Base-by-base conservation (phyloP, 2,888 invertebrate genomes). In the Harmothoe impar region DNA sequence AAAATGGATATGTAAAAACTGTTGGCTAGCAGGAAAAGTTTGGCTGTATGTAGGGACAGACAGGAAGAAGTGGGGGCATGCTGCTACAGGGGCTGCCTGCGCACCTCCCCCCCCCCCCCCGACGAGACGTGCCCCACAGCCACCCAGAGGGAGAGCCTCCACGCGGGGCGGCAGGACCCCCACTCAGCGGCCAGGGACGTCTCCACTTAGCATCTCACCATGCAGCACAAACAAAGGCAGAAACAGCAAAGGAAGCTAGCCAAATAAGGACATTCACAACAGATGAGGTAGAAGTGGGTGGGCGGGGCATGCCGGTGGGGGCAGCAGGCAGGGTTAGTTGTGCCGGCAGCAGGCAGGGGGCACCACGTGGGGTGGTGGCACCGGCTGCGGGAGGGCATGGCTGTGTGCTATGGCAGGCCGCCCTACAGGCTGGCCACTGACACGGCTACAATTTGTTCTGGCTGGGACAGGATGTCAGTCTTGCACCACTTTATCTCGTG, bases 401-500 rank as follows among this genome's bases (percentile, higher is more conserved):
- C 43, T 43, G 43, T n/a, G n/a, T 43, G 43, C 43, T 43, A 43
- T 10, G 43, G 43, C 10, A 43, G 43, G 43, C 43, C 43, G 43
- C 43, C 43, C 43, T 43, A 43, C 43, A 43, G 43, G 43, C 43
- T 7, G 43, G 43, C 43, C 43, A 43, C 43, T 43, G 43, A 43
- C 43, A 10, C 10, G 43, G 3, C 43, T 43, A 43, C 43, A 43
- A 43, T 43, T 43, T 10, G 43, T 43, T 43, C 5, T 43, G 31
- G 77, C 5, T 29, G 77, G 77, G 77, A 31, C 17, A 17, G 25
- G 77, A 17, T n/a, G n/a, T 77, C n/a, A 77, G 25, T 72, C 81
- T 81, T 86, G 86, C 86, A 86, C 86, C 86, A 86, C 86, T 86
- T 86, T 86, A 86, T 86, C 86, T 86, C 84, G 51, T 25, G 33